phyloP scores from a whole-genome alignment of 2,888 invertebrate species.

The Zeuzera pyrina region DNA sequence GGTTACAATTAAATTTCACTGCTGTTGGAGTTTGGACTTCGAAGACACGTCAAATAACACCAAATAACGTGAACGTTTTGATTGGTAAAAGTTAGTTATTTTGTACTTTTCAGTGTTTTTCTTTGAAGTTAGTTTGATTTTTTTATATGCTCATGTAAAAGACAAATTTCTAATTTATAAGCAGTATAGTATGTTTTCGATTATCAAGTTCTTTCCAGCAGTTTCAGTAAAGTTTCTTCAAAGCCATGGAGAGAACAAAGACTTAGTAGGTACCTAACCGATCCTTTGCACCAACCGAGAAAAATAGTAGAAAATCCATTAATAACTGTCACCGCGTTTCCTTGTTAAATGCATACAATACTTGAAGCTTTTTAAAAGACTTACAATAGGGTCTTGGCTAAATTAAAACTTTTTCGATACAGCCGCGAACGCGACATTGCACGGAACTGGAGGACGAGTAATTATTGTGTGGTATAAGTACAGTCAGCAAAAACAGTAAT shows the following conservation, averaged over 20 bases:
- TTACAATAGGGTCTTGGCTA: constrained; percentile 69
- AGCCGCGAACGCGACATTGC: constrained; percentile 62
- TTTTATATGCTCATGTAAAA: no score
- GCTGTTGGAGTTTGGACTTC: no score
- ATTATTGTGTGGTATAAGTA: constrained; percentile 52
- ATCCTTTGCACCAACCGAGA: constrained; percentile 59
- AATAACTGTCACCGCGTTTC: constrained; percentile 65
- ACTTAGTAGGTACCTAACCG: constrained; percentile 54
- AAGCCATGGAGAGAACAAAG: constrained; percentile 44
- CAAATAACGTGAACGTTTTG: no score
- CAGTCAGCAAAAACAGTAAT: constrained; percentile 12
- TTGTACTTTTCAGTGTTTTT: no score
- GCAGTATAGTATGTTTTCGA: no score
- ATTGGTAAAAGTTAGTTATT: no score
- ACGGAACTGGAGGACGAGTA: constrained; percentile 61
- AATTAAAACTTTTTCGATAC: constrained; percentile 73
- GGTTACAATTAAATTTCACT: no score
- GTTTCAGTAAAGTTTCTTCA: constrained; percentile 1
- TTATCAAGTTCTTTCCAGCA: no score
- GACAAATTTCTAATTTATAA: no score
- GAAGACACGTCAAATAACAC: no score
- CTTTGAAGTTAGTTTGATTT: no score
- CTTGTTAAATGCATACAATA: constrained; percentile 74
- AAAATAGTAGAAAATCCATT: constrained; percentile 70
- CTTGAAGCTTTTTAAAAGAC: constrained; percentile 70